Percentiles rank a stretch among this genome's conserved stretches.
phyloP scores from a whole-genome alignment of 2,888 invertebrate species.

The Teleogryllus oceanicus region DNA sequence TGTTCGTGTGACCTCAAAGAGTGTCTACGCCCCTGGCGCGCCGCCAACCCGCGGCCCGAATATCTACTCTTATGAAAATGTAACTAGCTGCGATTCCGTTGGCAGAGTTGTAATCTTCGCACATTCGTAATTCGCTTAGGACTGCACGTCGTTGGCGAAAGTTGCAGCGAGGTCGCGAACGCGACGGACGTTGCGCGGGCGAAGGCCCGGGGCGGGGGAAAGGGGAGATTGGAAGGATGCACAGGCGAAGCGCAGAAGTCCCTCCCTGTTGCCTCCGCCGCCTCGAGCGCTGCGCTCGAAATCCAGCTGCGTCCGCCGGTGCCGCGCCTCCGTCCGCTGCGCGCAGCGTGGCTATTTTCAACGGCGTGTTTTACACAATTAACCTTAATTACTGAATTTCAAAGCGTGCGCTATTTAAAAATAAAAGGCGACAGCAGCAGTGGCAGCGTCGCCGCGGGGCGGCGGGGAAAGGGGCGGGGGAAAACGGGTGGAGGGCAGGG shows the following conservation, averaged over 20 bases:
- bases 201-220: no score
- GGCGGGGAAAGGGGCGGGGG: not conserved
- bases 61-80: constrained; percentile 12
- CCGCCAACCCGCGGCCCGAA: not conserved
- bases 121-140: constrained; percentile 10
- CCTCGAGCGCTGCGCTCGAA: not conserved
- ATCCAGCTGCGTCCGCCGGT: not conserved
- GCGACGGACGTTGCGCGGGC: not conserved
- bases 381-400: constrained; percentile 18
- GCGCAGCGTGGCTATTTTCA: not conserved
- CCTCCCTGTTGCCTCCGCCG: not conserved
- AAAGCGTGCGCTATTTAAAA: constrained; percentile 18
- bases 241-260: no score
- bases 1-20: constrained; percentile 18
- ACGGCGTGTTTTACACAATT: not conserved
- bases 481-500: not conserved
- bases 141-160: constrained; percentile 18
- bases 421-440: not conserved
- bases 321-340: not conserved
- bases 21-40: not conserved
- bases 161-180: not conserved
- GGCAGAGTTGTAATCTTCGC: constrained; percentile 18
- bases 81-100: constrained; percentile 4
- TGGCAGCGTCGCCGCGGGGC: not conserved
- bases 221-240: no score